phyloP scores from a whole-genome alignment of 2,888 invertebrate genomes.

The Apodemia zela region DNA sequence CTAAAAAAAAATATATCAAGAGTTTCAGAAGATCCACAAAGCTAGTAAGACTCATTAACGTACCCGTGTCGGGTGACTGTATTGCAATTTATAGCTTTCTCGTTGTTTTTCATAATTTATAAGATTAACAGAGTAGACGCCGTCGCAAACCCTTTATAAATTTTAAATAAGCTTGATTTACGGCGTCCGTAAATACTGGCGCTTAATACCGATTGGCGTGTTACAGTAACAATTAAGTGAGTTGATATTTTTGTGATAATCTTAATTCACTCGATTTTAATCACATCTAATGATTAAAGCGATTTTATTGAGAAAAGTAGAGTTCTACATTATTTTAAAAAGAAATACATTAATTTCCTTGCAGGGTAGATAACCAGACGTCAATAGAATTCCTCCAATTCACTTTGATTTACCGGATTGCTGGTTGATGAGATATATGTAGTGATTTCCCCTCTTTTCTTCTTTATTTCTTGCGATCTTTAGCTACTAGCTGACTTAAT shows the following conservation, averaged over 20 bases:
- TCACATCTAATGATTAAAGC: neutral
- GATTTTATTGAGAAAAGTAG: neutral
- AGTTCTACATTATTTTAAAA: no score
- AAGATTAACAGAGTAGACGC: slow-evolving; percentile 49
- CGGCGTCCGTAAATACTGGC: slow-evolving; percentile 43
- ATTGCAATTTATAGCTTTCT: slow-evolving; percentile 62
- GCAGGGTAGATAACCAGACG: no score
- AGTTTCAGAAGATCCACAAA: slow-evolving; percentile 5
- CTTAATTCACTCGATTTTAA: neutral
- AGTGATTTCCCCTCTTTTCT: no score
- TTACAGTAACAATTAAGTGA: neutral
- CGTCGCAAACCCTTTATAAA: slow-evolving; percentile 54
- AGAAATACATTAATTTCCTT: no score
- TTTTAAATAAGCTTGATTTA: slow-evolving; percentile 62
- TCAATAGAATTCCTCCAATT: no score
- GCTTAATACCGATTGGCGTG: slow-evolving; percentile 36
- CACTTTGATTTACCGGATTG: no score
- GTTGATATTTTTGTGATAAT: neutral
- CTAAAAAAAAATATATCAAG: neutral
- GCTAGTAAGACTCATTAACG: slow-evolving; percentile 30
- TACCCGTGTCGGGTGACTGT: slow-evolving; percentile 43
- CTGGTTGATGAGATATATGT: no score
- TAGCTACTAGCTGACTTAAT: no score
- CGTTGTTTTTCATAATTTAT: slow-evolving; percentile 69
- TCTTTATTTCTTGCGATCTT: no score